Percentiles rank a stretch among this genome's conserved stretches.
These are phyloP conservation scores for Cephalopachus bancanus DNA, from an alignment of 2,797 vertebrate species.

Conservation along the genomic window DNA sequence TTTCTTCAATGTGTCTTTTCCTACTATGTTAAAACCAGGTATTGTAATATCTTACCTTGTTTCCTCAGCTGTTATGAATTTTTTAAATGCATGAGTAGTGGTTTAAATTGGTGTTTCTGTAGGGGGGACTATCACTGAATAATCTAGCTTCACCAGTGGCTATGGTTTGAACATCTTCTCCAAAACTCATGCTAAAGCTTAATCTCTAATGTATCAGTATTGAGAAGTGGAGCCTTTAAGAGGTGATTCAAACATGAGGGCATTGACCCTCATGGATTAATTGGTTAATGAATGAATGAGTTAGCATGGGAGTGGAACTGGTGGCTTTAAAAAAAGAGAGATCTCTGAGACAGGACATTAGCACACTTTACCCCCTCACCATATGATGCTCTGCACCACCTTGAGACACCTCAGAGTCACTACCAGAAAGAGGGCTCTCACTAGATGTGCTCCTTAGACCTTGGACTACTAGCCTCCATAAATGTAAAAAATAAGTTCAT, in stretches of 20 bases:
- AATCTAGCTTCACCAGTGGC: neutral
- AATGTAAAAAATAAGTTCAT: neutral
- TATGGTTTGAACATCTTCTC: neutral
- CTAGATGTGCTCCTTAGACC: neutral
- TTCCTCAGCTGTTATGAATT: neutral
- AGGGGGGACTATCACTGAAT: neutral
- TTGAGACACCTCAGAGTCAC: neutral
- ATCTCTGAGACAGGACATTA: neutral
- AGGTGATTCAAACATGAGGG: neutral
- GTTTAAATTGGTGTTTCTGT: neutral
- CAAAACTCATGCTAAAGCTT: neutral
- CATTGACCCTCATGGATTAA: neutral
- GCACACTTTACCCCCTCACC: neutral
- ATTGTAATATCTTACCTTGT: no score
- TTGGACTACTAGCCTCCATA: neutral
- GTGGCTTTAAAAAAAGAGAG: neutral
- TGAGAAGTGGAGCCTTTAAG: neutral
- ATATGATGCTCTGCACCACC: neutral
- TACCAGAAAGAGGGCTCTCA: neutral
- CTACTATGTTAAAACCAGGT: no score
- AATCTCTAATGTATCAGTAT: neutral
- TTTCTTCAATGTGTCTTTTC: no score
- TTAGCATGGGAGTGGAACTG: neutral
- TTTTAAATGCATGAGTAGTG: neutral
- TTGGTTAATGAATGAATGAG: neutral